Percentiles rank a stretch among this genome's conserved stretches.
These are phyloP conservation scores for Serranus cabrilla DNA, from an alignment of 2,797 vertebrate genomes.

Conservation along the genomic window DNA sequence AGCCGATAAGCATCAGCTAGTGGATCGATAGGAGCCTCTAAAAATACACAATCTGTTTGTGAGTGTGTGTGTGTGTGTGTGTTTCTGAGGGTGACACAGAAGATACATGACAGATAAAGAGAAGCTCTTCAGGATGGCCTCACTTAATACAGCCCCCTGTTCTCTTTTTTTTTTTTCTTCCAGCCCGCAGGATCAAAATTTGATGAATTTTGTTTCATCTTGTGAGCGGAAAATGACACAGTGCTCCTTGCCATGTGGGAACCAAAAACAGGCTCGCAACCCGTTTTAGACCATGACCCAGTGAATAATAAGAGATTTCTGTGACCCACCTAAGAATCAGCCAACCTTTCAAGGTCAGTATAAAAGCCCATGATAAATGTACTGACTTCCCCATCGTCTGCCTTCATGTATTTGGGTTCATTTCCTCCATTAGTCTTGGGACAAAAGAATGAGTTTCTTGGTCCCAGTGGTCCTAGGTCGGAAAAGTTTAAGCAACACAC, in stretches of 20 bases:
- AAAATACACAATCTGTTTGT: slow-evolving; percentile 49
- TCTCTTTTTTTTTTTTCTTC: slow-evolving; percentile 6
- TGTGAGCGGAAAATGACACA: slow-evolving; percentile 60
- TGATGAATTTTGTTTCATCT: slow-evolving; percentile 64
- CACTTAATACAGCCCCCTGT: slow-evolving; percentile 12
- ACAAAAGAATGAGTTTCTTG: neutral
- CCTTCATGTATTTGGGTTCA: slow-evolving; percentile 8
- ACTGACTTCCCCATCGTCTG: slow-evolving; percentile 19
- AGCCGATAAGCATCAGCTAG: slow-evolving; percentile 74
- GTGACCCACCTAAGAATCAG: slow-evolving; percentile 64
- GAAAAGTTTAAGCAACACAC: slow-evolving; percentile 38
- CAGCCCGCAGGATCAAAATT: slow-evolving; percentile 49
- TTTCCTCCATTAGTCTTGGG: slow-evolving; percentile 16
- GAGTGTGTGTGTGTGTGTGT: slow-evolving; percentile 38
- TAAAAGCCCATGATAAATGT: slow-evolving; percentile 36
- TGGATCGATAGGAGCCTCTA: slow-evolving; percentile 73
- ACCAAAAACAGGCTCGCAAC: slow-evolving; percentile 59
- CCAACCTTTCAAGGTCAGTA: slow-evolving; percentile 62
- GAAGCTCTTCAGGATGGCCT: slow-evolving; percentile 42
- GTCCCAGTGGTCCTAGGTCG: slow-evolving; percentile 7
- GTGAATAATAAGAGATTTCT: slow-evolving; percentile 60
- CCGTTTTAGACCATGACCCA: slow-evolving; percentile 71
- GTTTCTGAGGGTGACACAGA: slow-evolving; percentile 51
- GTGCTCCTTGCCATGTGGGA: slow-evolving; percentile 60
- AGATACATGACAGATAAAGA: slow-evolving; percentile 63